A percentile compares a stretch with the other conserved stretches of the same genome.
phyloP scores from a whole-genome alignment of 2,113 vertebrate species.

The Rattus rattus region DNA sequence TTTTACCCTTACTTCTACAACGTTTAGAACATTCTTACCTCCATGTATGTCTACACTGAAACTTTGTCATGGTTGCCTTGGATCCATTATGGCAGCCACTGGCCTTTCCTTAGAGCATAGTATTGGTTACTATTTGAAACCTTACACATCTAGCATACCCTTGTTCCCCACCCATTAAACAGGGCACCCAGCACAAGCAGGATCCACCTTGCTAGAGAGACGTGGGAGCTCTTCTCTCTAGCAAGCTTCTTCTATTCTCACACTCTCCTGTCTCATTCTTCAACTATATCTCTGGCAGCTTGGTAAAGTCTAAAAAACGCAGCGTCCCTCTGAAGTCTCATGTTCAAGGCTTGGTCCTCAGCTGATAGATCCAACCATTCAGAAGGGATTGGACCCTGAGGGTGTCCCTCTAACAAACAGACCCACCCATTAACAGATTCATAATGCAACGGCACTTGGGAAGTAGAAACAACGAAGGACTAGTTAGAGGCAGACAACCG shows the following conservation, averaged over 20 bases:
- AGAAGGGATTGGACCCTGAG: neutral
- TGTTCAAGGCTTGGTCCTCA: neutral
- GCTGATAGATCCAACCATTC: neutral
- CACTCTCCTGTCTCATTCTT: neutral
- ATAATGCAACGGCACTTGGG: neutral
- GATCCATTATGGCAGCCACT: neutral
- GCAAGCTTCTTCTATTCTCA: neutral
- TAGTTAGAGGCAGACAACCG: neutral
- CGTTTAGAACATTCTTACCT: neutral
- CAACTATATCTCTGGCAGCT: neutral
- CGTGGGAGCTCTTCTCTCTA: neutral
- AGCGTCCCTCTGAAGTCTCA: neutral
- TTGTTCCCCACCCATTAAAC: neutral
- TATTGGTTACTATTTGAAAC: neutral
- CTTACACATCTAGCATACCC: neutral
- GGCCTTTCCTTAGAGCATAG: neutral
- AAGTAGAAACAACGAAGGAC: neutral
- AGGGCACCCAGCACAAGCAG: neutral
- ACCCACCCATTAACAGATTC: neutral
- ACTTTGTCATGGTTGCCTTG: neutral
- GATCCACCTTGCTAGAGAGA: neutral
- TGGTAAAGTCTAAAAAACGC: neutral
- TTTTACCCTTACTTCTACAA: neutral
- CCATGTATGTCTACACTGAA: neutral
- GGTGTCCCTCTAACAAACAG: neutral